Base-by-base conservation (phyloP, 2,113 vertebrate genomes). In the Hippocampus barbouri region DNA sequence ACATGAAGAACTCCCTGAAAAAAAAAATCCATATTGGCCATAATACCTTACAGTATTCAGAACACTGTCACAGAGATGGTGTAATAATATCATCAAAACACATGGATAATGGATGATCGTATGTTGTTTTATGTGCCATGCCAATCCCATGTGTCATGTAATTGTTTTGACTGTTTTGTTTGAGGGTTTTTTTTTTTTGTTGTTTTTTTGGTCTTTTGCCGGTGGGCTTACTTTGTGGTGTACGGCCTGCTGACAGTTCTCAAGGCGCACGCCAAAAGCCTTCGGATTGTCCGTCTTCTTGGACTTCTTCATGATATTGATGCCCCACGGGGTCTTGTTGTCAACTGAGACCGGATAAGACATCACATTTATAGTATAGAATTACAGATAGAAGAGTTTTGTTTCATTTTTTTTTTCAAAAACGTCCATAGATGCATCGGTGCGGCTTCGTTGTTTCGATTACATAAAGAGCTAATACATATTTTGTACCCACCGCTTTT, bases 251-350 rank as follows among this genome's bases (percentile, higher is more conserved):
- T 95, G 95, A 66, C 97, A 98, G 76, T 99, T 95, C 89, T 99
- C 97, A 45, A 99, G 89, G 68, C 95, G 91, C 54, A 98, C 93
- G 0, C 96, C 97, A 15, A 99, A 98, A 0, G 94, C 93, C 8
- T 96, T 90, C 0, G 95, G 95, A 3, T 81, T 77, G 51, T 69
- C 76, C 0, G 85, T 78, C 83, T 98, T 98, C 88, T 96, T 98
- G 59, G 91, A 91, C 85, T 97, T 99, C 89, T 97, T 98, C 93
- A 97, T 98, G 78, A 98, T 93, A 79, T 95, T 95, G 84, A 98
- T 98, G 73, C 95, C 93, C 97, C 97, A 98, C 0, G 94, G 87
- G 1, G 92, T 80, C 89, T 93, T 98, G 81, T 87, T 88, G 15
- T 96, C 95, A 83, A 96, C 95, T 96, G 84, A 45, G 12, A 20